A percentile compares a stretch with the other conserved stretches of the same genome.
Conservation (phyloP, 2,888 invertebrate species). For the Allolobophora icterica region DNA sequence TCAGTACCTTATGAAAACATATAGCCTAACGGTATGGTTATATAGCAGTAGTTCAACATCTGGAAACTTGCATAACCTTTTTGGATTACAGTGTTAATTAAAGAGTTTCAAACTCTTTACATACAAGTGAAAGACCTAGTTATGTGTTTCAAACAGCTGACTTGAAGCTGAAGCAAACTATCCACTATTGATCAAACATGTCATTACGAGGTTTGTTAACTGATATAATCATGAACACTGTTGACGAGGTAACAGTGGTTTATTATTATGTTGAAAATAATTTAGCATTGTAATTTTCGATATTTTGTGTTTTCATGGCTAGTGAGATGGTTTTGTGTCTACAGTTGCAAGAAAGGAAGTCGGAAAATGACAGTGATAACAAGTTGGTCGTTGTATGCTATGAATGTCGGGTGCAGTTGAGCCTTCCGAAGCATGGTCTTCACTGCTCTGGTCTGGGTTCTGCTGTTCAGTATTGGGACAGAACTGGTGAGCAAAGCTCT, state of each 20-base stretch:
- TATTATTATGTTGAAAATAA: not conserved
- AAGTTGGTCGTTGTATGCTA: not conserved
- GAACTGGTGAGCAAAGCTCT: not conserved
- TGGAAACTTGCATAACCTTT: too few species aligned
- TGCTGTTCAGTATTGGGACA: constrained; percentile 24
- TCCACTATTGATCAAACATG: too few species aligned
- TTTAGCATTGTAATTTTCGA: not conserved
- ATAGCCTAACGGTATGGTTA: too few species aligned
- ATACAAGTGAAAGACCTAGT: not conserved
- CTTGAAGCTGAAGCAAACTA: too few species aligned
- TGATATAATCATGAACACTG: too few species aligned
- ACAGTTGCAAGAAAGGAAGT: constrained; percentile 19
- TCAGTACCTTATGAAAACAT: too few species aligned
- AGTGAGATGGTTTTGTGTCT: not conserved
- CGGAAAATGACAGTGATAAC: not conserved
- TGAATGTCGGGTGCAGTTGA: constrained; percentile 22
- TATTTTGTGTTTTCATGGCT: not conserved
- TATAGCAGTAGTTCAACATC: too few species aligned
- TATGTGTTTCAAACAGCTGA: too few species aligned
- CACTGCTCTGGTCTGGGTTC: not conserved
- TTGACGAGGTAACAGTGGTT: not conserved
- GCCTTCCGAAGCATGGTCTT: not conserved
- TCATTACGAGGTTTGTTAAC: not conserved
- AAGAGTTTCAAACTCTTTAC: not conserved
- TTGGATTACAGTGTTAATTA: too few species aligned